These are phyloP conservation scores for Sebastes fasciatus DNA, from an alignment of 2,113 vertebrate genomes.

Conservation along the genomic window DNA sequence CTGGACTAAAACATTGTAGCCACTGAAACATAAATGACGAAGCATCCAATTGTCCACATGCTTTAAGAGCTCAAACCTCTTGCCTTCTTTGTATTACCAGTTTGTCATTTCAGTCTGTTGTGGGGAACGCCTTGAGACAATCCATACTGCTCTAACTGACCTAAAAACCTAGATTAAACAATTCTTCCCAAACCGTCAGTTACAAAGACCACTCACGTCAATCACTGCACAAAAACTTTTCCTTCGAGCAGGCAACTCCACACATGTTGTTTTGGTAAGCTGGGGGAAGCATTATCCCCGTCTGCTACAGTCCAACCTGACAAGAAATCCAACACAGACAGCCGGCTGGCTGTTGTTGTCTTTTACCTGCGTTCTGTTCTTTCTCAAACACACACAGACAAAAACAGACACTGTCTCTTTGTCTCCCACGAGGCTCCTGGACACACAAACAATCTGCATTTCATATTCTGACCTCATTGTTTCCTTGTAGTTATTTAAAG, in stretches of 20 bases:
- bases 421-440: neutral
- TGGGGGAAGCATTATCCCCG: neutral
- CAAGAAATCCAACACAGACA: neutral
- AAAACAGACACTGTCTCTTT: neutral
- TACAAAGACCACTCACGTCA: neutral
- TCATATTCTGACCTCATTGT: neutral
- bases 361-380: neutral
- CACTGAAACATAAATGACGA: neutral
- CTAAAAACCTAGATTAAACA: constrained; percentile 5
- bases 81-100: neutral
- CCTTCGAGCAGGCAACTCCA: constrained; percentile 6
- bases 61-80: neutral
- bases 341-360: neutral
- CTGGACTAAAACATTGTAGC: neutral
- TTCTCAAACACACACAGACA: neutral
- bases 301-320: neutral
- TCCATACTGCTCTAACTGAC: neutral
- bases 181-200: neutral
- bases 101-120: neutral
- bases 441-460: neutral
- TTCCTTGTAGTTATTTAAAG: neutral
- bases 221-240: neutral
- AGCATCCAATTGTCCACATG: neutral
- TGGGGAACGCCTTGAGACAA: neutral
- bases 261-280: neutral